Evolutionary conservation across 2,797 vertebrate species (phyloP).

Genomic region (Notoglanidium macrostoma): DNA sequence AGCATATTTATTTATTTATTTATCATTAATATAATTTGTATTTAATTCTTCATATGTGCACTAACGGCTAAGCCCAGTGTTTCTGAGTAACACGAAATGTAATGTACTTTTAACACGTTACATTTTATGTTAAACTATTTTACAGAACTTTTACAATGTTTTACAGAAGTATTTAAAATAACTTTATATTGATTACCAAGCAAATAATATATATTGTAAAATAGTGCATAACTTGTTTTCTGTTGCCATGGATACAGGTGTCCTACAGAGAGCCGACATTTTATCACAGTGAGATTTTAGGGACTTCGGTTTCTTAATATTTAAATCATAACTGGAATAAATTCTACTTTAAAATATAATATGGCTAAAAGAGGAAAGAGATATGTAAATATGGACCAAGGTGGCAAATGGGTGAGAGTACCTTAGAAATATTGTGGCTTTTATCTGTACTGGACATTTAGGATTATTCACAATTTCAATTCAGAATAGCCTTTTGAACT

Average conservation of each 20-base stretch:
- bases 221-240: neutral
- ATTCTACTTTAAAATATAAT: conserved; percentile 28
- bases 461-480: neutral
- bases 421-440: neutral
- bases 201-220: neutral
- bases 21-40: neutral
- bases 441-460: neutral
- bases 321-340: neutral
- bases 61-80: neutral
- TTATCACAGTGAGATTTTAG: neutral
- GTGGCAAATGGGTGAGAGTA: conserved; percentile 76
- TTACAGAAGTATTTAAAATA: neutral
- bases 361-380: conserved; percentile 69
- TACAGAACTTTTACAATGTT: neutral
- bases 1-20: neutral
- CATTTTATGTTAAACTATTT: too few species aligned
- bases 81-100: neutral
- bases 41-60: neutral
- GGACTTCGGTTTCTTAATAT: neutral
- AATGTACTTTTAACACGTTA: neutral
- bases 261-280: neutral
- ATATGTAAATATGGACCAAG: conserved; percentile 47
- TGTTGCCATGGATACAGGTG: conserved; percentile 43
- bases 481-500: neutral
- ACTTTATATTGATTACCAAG: neutral